Percentiles rank a stretch among this genome's conserved stretches.
Evolutionary conservation across 2,113 vertebrate genomes (phyloP).

Genomic region (Anhinga rufa): DNA sequence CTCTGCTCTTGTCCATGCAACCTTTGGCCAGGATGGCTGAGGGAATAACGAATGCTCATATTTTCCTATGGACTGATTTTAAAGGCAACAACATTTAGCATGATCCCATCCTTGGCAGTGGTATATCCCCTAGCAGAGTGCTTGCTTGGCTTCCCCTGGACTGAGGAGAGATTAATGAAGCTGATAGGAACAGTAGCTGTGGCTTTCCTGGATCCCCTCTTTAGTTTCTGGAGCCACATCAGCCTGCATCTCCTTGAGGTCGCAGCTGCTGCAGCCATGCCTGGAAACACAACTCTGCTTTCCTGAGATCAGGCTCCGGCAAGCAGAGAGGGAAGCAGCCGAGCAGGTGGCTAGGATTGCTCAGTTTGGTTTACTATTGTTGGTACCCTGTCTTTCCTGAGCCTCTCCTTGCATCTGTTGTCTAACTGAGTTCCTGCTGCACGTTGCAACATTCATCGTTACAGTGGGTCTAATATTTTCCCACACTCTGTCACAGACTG

Average conservation of each 20-base stretch:
- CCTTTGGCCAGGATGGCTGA: not conserved
- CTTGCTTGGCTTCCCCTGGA: not conserved
- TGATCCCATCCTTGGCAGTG: not conserved
- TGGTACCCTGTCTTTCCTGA: accelerated
- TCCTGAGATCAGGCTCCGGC: not conserved
- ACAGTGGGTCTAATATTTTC: no score
- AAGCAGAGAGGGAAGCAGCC: not conserved
- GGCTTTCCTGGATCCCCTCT: not conserved
- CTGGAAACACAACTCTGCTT: not conserved
- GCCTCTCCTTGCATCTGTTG: not conserved
- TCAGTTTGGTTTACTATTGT: not conserved
- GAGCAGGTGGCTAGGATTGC: no score
- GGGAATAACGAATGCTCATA: not conserved
- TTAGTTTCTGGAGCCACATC: not conserved
- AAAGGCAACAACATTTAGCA: not conserved
- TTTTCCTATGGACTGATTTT: not conserved
- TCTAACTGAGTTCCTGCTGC: not conserved
- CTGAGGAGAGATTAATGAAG: not conserved
- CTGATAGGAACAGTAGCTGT: not conserved
- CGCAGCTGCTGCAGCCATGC: accelerated
- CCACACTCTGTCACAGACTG: not conserved
- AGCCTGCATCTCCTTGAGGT: not conserved
- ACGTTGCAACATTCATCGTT: not conserved
- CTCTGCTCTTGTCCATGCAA: not conserved
- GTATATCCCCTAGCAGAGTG: not conserved